Percentiles rank a stretch among this genome's conserved stretches.
phyloP scores from a whole-genome alignment of 2,113 vertebrate genomes.

The Microtus pennsylvanicus region DNA sequence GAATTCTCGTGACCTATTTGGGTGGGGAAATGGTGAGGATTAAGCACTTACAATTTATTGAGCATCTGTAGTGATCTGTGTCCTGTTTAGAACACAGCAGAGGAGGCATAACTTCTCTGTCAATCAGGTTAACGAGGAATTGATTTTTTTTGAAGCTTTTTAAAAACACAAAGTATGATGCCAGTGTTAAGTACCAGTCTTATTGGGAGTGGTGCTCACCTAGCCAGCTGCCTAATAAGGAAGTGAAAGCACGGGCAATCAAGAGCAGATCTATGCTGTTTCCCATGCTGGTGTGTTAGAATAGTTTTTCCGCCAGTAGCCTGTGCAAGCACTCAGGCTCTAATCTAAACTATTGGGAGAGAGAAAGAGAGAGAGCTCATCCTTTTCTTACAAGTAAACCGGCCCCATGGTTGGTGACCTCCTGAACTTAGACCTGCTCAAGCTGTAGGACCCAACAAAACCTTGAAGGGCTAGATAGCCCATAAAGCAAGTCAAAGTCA shows the following conservation, averaged over 20 bases:
- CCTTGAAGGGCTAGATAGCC: not conserved
- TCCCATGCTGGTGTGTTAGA: conserved; percentile 58
- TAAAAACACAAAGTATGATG: conserved; percentile 67
- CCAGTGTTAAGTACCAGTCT: conserved; percentile 66
- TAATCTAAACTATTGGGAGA: not conserved
- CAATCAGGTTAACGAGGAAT: conserved; percentile 79
- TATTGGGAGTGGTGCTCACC: conserved; percentile 62
- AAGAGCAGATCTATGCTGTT: conserved; percentile 57
- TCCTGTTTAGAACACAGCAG: conserved; percentile 59
- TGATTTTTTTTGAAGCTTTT: conserved; percentile 78
- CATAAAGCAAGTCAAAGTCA: conserved; percentile 14
- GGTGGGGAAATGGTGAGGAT: conserved; percentile 16
- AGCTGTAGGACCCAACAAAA: not conserved
- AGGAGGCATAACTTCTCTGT: conserved; percentile 72
- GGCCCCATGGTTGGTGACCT: not conserved
- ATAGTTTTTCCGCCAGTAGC: not conserved
- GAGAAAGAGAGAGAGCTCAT: not conserved
- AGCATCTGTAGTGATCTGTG: conserved; percentile 67
- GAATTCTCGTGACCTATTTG: conserved; percentile 31
- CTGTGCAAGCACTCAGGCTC: not conserved
- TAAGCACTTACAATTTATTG: conserved; percentile 71
- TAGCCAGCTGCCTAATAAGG: conserved; percentile 27
- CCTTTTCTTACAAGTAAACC: not conserved
- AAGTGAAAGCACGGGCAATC: conserved; percentile 46
- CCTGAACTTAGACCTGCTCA: not conserved